A percentile compares a stretch with the other conserved stretches of the same genome.
Evolutionary conservation across 2,113 vertebrate genomes (phyloP).

Genomic region (Zeus faber): DNA sequence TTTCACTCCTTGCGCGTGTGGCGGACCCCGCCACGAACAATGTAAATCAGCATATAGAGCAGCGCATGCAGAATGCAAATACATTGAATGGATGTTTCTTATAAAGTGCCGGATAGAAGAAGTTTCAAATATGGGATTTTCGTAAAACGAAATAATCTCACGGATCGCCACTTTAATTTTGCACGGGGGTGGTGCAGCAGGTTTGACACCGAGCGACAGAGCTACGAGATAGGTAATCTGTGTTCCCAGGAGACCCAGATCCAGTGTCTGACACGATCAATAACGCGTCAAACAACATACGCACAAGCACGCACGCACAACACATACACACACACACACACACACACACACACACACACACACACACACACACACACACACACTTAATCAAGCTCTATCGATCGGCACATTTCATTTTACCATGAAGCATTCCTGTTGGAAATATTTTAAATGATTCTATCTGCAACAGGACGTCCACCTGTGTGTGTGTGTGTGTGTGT

Average conservation of each 20-base stretch:
- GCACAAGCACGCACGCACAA: conserved; percentile 1
- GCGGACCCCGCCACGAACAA: no score
- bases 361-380: background rate
- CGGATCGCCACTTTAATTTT: no score
- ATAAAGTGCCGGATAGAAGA: no score
- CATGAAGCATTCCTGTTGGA: background rate
- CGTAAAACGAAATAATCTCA: no score
- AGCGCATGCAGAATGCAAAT: no score
- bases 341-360: background rate
- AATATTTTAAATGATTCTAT: background rate
- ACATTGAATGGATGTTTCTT: no score
- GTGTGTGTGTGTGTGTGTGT: conserved; percentile 10
- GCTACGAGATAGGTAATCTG: no score
- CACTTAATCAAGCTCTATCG: conserved; percentile 9
- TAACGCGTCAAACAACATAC: conserved; percentile 18
- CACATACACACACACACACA: background rate
- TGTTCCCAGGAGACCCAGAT: conserved; percentile 26
- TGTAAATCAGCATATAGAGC: no score
- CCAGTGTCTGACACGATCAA: conserved; percentile 39
- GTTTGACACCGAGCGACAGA: no score
- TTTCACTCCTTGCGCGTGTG: no score
- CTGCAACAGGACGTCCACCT: background rate
- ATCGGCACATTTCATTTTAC: conserved; percentile 14
- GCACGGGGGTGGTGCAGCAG: no score
- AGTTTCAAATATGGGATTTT: no score